Percentiles rank a stretch among this genome's conserved stretches.
Evolutionary conservation across 2,888 invertebrate species (phyloP).

Genomic region (Gari tellinella): DNA sequence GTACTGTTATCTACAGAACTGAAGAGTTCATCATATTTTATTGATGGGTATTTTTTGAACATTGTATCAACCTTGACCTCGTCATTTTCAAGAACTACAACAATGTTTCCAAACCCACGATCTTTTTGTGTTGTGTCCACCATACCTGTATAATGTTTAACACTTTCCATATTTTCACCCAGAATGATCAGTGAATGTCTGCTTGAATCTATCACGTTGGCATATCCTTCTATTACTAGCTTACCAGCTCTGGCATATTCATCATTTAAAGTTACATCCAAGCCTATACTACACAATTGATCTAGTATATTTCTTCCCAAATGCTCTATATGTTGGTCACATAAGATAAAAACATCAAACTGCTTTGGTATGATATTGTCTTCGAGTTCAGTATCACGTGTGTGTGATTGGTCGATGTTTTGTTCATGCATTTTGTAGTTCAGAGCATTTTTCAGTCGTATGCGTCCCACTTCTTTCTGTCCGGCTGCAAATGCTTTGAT

Average conservation of each 20-base stretch:
- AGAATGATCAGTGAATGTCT: conserved; percentile 27
- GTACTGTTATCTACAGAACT: background rate
- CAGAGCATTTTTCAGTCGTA: conserved; percentile 24
- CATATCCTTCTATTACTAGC: conserved; percentile 8
- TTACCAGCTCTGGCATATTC: conserved; percentile 2
- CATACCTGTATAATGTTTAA: conserved; percentile 2
- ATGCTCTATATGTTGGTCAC: conserved; percentile 6
- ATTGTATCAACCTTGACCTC: background rate
- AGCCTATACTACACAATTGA: background rate
- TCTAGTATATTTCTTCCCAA: background rate
- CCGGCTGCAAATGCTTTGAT: conserved; percentile 16
- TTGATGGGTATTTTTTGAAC: no score
- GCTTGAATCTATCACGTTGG: conserved; percentile 10
- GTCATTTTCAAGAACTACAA: background rate
- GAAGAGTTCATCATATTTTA: background rate
- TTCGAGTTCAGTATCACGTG: background rate
- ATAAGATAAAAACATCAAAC: conserved; percentile 34
- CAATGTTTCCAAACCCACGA: conserved; percentile 15
- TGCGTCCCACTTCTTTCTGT: conserved; percentile 16
- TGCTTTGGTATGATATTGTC: background rate
- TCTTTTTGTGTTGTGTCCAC: conserved; percentile 5
- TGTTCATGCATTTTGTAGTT: background rate
- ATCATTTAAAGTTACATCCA: conserved; percentile 26
- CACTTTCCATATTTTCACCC: background rate
- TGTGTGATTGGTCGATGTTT: background rate